Conservation (phyloP, 2,888 invertebrate genomes). For the Poecilus cupreus region DNA sequence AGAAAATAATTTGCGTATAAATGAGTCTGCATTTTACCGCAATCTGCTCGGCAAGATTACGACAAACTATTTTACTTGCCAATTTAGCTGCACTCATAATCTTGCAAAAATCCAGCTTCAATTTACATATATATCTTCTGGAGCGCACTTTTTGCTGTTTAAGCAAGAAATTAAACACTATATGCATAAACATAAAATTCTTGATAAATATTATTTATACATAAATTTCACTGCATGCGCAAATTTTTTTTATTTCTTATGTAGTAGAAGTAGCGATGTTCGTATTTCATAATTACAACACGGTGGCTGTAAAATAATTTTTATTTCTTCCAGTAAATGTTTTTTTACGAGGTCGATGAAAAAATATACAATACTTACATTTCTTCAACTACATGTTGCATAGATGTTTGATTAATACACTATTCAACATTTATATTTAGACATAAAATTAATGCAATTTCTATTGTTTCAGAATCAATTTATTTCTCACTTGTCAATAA, state of each 20-base stretch:
- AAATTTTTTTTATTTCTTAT: neutral
- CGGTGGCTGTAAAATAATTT: neutral
- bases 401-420: too few species aligned
- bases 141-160: neutral
- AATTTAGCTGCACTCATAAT: neutral
- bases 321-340: too few species aligned
- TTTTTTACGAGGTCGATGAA: too few species aligned
- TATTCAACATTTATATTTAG: too few species aligned
- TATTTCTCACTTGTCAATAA: too few species aligned
- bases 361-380: too few species aligned
- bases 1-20: slow-evolving; percentile 17
- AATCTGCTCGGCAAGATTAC: neutral
- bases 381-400: neutral
- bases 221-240: neutral
- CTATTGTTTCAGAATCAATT: too few species aligned
- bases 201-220: neutral
- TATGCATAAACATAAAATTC: neutral
- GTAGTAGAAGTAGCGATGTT: neutral
- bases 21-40: neutral
- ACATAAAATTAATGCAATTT: too few species aligned
- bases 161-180: neutral
- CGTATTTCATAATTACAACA: neutral
- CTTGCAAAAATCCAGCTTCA: neutral
- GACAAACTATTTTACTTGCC: slow-evolving; percentile 1
- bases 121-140: neutral